phyloP scores from a whole-genome alignment of 2,888 invertebrate species.

The Cynaeus angustus region DNA sequence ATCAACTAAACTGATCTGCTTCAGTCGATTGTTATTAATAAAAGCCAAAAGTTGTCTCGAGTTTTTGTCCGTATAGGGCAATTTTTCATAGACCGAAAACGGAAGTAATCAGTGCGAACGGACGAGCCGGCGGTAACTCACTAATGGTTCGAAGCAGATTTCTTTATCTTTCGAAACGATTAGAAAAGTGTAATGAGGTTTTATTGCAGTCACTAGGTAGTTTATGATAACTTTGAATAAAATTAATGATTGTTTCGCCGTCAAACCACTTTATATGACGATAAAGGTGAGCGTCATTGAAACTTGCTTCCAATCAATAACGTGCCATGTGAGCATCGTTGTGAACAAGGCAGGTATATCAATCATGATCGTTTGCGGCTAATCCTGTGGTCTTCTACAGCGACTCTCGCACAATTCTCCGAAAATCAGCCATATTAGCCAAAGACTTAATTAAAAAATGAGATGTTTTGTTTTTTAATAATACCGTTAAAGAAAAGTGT shows the following conservation, averaged over 20 bases:
- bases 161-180: constrained; percentile 35
- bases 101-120: constrained; percentile 42
- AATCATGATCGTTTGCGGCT: constrained; percentile 15
- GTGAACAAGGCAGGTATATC: constrained; percentile 10
- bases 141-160: constrained; percentile 36
- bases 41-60: constrained; percentile 17
- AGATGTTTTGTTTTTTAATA: too few relatives aligned
- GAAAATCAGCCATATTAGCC: neutral
- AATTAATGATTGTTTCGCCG: constrained; percentile 29
- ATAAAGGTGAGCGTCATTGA: constrained; percentile 37
- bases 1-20: constrained; percentile 44
- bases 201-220: neutral
- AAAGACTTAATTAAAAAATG: too few relatives aligned
- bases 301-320: constrained; percentile 26
- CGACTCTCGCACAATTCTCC: neutral
- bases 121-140: constrained; percentile 35
- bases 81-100: constrained; percentile 31
- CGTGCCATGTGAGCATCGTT: constrained; percentile 28
- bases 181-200: constrained; percentile 6
- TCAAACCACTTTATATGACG: constrained; percentile 22
- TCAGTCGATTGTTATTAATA: constrained; percentile 39
- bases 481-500: too few relatives aligned
- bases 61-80: constrained; percentile 16
- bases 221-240: constrained; percentile 21
- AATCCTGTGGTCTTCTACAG: neutral